A percentile compares a stretch with the other conserved stretches of the same genome.
phyloP scores from a whole-genome alignment of 2,113 vertebrate species.

The Glaucomys volans region DNA sequence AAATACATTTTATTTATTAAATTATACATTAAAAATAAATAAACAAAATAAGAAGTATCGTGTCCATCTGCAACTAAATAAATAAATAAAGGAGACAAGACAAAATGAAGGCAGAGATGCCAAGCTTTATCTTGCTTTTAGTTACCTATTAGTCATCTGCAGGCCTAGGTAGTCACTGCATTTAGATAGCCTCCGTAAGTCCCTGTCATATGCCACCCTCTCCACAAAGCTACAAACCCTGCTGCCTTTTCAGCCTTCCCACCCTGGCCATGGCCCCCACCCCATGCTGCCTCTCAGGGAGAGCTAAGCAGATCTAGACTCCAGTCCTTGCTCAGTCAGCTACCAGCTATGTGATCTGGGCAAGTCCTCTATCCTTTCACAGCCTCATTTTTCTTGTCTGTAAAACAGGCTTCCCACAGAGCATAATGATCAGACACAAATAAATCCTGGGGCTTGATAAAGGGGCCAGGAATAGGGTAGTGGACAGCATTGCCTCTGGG shows the following conservation, averaged over 20 bases:
- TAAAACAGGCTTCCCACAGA: constrained; percentile 2
- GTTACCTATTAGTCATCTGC: not conserved
- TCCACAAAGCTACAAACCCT: not conserved
- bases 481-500: not conserved
- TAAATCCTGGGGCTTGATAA: not conserved
- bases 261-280: not conserved
- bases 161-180: not conserved
- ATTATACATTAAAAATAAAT: too few species aligned
- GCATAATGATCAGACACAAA: not conserved
- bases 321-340: not conserved
- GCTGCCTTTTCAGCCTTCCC: not conserved
- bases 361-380: not conserved
- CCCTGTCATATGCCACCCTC: not conserved
- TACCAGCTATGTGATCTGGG: not conserved
- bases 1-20: too few species aligned
- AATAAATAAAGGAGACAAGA: too few species aligned
- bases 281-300: not conserved
- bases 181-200: not conserved
- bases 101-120: not conserved
- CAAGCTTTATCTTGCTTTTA: not conserved
- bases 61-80: too few species aligned
- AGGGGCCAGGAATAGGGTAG: not conserved
- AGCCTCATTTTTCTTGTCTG: not conserved
- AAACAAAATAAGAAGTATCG: too few species aligned
- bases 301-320: not conserved